Conservation (phyloP, 2,113 vertebrate species). For the Marmota flaviventris region DNA sequence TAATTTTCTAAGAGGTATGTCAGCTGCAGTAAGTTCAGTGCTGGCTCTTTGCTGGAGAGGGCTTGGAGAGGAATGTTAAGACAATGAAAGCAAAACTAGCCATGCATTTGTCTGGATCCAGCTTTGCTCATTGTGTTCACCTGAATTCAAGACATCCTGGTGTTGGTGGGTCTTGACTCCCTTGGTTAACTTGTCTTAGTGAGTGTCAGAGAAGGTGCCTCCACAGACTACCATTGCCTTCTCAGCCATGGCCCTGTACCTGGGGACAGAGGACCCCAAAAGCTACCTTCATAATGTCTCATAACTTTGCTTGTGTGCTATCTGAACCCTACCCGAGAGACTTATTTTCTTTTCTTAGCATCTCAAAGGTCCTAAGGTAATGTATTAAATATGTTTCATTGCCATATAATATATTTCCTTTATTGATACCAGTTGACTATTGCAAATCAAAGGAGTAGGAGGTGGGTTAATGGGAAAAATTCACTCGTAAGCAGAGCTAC, state of each 20-base stretch:
- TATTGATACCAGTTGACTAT: not conserved
- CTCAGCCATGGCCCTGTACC: not conserved
- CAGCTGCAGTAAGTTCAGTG: no score
- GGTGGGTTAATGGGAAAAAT: not conserved
- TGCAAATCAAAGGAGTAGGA: not conserved
- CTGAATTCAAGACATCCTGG: not conserved
- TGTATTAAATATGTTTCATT: not conserved
- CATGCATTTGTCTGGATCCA: not conserved
- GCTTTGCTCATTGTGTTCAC: not conserved
- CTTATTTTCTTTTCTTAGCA: not conserved
- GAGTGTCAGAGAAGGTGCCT: not conserved
- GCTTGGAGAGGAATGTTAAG: not conserved
- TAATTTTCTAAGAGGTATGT: not conserved
- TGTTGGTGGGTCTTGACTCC: not conserved
- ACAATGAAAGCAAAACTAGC: not conserved
- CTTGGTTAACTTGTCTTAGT: not conserved
- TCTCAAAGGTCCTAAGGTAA: not conserved
- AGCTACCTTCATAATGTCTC: not conserved
- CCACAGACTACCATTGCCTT: not conserved
- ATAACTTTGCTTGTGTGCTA: rapidly evolving
- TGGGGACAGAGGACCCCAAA: not conserved
- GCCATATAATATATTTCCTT: not conserved
- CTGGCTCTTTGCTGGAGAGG: not conserved
- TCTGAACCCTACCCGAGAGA: not conserved
- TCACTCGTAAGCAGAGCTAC: not conserved